These are phyloP conservation scores for Otus sunia DNA, from an alignment of 2,113 vertebrate species.

Conservation along the genomic window DNA sequence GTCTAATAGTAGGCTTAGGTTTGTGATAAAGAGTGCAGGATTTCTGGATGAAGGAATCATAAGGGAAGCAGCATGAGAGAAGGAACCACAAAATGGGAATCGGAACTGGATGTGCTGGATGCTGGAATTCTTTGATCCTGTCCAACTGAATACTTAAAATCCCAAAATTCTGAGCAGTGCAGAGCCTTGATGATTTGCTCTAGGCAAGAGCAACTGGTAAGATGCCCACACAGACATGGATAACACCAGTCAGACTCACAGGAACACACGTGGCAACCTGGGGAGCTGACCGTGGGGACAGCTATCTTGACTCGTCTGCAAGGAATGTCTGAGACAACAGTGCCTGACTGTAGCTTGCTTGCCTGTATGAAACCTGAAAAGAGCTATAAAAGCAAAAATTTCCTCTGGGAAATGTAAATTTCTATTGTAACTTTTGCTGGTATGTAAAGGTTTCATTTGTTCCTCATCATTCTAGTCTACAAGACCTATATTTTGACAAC, in stretches of 20 bases:
- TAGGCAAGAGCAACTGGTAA: background rate
- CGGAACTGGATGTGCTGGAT: fast-evolving
- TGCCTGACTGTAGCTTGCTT: background rate
- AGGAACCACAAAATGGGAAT: background rate
- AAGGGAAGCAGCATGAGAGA: background rate
- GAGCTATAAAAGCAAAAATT: background rate
- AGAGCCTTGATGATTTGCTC: background rate
- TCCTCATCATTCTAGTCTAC: background rate
- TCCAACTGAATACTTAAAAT: fast-evolving
- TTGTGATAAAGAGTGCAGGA: background rate
- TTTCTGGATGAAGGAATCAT: background rate
- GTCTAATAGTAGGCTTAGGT: fast-evolving
- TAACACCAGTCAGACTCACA: background rate
- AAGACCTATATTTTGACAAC: background rate
- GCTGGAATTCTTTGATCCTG: background rate
- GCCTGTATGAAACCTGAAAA: background rate
- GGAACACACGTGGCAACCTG: background rate
- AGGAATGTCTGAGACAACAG: fast-evolving
- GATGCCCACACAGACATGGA: background rate
- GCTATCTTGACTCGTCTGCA: fast-evolving
- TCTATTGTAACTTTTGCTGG: background rate
- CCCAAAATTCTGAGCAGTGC: fast-evolving
- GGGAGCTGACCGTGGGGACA: fast-evolving
- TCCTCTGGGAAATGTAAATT: background rate
- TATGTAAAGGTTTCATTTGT: background rate